phyloP scores from a whole-genome alignment of 2,113 vertebrate genomes.

The Neotragus pygmaeus region DNA sequence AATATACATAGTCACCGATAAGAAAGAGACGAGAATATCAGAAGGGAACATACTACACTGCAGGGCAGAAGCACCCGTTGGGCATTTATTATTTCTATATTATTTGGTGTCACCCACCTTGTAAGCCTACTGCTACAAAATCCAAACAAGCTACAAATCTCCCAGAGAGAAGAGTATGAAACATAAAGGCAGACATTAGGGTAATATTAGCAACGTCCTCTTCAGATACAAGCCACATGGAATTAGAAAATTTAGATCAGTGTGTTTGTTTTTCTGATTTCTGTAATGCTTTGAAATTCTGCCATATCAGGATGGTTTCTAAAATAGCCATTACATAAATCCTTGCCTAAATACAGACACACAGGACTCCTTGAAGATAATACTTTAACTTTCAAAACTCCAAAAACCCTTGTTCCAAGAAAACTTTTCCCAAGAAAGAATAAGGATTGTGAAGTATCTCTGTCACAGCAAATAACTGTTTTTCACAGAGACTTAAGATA shows the following conservation, averaged over 20 bases:
- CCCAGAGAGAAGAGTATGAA: constrained; percentile 78
- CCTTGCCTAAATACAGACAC: constrained; percentile 79
- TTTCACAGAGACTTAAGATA: constrained; percentile 83
- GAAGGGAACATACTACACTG: background rate
- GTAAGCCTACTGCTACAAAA: constrained; percentile 71
- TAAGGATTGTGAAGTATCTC: constrained; percentile 82
- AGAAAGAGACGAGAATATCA: background rate
- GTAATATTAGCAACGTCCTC: constrained; percentile 85
- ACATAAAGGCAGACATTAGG: constrained; percentile 77
- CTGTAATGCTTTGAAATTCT: constrained; percentile 88
- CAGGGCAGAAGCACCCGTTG: constrained; percentile 37
- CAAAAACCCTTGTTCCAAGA: constrained; percentile 80
- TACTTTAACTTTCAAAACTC: constrained; percentile 80
- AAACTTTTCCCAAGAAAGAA: constrained; percentile 87
- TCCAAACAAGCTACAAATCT: constrained; percentile 79
- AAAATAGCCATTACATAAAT: constrained; percentile 86
- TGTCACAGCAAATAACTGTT: constrained; percentile 90
- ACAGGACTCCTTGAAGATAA: constrained; percentile 78
- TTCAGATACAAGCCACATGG: constrained; percentile 83
- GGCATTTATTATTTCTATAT: constrained; percentile 65
- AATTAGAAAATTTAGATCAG: constrained; percentile 93
- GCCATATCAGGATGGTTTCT: constrained; percentile 84
- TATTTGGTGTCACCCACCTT: constrained; percentile 73
- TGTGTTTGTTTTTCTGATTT: constrained; percentile 85
- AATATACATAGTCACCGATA: background rate